phyloP scores from a whole-genome alignment of 2,888 invertebrate species.

The Netelia fuscicornis region DNA sequence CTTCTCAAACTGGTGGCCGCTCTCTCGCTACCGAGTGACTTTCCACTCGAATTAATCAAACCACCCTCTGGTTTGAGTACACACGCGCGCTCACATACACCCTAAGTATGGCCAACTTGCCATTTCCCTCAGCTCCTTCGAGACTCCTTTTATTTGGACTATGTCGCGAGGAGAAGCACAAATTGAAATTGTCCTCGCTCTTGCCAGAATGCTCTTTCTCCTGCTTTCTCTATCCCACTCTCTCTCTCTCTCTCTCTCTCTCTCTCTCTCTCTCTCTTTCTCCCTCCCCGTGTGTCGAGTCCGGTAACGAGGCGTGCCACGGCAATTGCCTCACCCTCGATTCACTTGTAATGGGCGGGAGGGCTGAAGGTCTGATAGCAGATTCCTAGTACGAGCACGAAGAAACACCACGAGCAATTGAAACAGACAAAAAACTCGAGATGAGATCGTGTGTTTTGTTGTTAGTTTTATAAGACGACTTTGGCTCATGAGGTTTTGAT shows the following conservation, averaged over 20 bases:
- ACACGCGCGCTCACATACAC: neutral
- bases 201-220: slow-evolving; percentile 40
- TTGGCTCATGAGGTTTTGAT: too few relatives aligned
- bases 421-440: slow-evolving; percentile 14
- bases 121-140: slow-evolving; percentile 50
- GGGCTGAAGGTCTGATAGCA: slow-evolving; percentile 27
- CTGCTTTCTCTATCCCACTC: neutral
- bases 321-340: slow-evolving; percentile 65
- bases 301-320: slow-evolving; percentile 61
- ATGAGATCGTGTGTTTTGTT: neutral
- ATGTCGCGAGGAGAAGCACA: slow-evolving; percentile 50
- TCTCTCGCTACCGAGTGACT: slow-evolving; percentile 47
- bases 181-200: slow-evolving; percentile 66
- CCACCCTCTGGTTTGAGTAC: slow-evolving; percentile 55
- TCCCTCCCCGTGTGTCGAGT: slow-evolving; percentile 33
- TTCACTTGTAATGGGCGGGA: slow-evolving; percentile 59
- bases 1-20: neutral
- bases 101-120: slow-evolving; percentile 32
- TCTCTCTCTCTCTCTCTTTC: slow-evolving; percentile 16
- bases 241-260: slow-evolving; percentile 15
- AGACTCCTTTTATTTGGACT: slow-evolving; percentile 49
- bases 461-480: too few relatives aligned
- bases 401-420: slow-evolving; percentile 8
- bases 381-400: slow-evolving; percentile 34
- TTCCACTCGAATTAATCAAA: slow-evolving; percentile 69